Percentiles rank a stretch among this genome's conserved stretches.
Conservation (phyloP, 2,797 vertebrate species). For the Linurgus olivaceus region DNA sequence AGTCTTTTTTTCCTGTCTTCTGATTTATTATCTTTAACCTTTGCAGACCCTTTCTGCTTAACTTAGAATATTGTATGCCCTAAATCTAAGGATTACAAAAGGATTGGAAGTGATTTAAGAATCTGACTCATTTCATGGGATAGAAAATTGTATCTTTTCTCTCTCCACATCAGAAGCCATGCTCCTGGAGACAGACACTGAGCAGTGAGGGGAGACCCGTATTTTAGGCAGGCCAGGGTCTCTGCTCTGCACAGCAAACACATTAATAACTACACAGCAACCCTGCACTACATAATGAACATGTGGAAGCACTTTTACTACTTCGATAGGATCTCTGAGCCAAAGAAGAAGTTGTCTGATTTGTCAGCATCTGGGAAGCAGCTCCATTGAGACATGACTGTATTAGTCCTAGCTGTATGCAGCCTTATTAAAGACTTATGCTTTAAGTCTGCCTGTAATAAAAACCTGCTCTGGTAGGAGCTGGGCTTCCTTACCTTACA, state of each 20-base stretch:
- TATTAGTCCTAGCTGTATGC: conserved; percentile 25
- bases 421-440: conserved; percentile 47
- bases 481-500: neutral
- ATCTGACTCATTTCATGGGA: neutral
- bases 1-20: neutral
- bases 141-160: conserved; percentile 13
- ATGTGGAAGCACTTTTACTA: conserved; percentile 62
- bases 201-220: neutral
- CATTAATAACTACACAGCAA: conserved; percentile 48
- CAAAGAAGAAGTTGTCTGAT: conserved; percentile 55
- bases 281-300: conserved; percentile 38
- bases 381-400: conserved; percentile 34
- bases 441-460: conserved; percentile 26
- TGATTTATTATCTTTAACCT: conserved; percentile 36
- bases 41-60: neutral
- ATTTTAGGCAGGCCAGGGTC: neutral
- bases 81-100: conserved; percentile 43
- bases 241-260: neutral
- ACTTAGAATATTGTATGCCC: conserved; percentile 11
- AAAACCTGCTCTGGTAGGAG: conserved; percentile 21
- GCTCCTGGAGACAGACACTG: neutral
- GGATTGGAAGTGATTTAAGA: conserved; percentile 50
- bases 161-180: conserved; percentile 5
- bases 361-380: conserved; percentile 67
- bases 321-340: conserved; percentile 14